Base-by-base conservation (phyloP, 2,113 vertebrate genomes). In the Calyptommatus sinebrachiatus region DNA sequence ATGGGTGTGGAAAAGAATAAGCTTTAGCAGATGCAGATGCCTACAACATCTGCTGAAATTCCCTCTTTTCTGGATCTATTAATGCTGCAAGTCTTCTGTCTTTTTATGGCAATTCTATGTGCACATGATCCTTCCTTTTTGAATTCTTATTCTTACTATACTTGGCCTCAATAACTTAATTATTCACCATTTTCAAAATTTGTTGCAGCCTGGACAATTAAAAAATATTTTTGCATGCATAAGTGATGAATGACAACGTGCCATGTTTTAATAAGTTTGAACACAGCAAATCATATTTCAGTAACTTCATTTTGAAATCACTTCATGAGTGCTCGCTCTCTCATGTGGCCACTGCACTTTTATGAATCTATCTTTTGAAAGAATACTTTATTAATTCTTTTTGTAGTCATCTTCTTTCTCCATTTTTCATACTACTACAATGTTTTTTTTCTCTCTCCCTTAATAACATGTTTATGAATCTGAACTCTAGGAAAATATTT, bases 281-380 rank as follows among this genome's bases (percentile, higher is more conserved):
- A 20, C 26, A n/a, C 48, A 31, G 63, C 71, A 62, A 79, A 79
- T 73, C 78, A 79, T 18, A 18, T 35, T 46, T 46, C 70, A 79
- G 71, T 60, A 71, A 28, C 5, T 12, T 21, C n/a, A 61, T 71
- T 78, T n/a, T 3, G 18, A 71, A 78, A 78, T 26, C 22, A 61
- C 28, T 71, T 18, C 18, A 7, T 2, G 70, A 57, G 28, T 29
- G 66, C 66, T 66, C 46, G 66, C 66, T 66, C 46, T 80, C 48
- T 28, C 22, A 28, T 35, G n/a, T 20, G 35, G 29, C 71, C 63
- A 67, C 41, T 73, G 50, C 29, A 8, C 5, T 26, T 81, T 74
- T 74, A 31, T 81, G 26, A 68, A 69, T 69, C 26, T 28, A 48
- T 29, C 4, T 66, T 66, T 66, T 66, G 45, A 22, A 21, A 14